Conservation (phyloP, 2,113 vertebrate genomes). For the Grammomys dolichurus region DNA sequence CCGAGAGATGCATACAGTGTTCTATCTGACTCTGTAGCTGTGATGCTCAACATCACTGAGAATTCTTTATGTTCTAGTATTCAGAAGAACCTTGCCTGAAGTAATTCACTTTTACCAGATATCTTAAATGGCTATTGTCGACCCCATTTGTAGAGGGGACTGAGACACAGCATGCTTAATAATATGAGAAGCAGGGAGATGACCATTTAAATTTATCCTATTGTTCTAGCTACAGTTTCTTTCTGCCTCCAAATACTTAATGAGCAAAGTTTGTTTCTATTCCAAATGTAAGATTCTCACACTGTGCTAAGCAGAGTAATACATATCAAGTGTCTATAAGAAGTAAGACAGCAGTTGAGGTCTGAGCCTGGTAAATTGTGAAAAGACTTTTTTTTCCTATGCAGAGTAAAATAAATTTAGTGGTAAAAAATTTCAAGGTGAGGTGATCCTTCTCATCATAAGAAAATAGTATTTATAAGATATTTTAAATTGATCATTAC, state of each 20-base stretch:
- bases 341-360: background rate
- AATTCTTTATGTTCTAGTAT: background rate
- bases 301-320: background rate
- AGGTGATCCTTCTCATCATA: background rate
- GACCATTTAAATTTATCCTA: background rate
- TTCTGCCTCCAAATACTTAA: background rate
- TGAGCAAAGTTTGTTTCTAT: background rate
- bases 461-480: background rate
- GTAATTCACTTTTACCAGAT: background rate
- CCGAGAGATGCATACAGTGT: background rate
- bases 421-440: background rate
- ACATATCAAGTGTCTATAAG: background rate
- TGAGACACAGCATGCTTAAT: background rate
- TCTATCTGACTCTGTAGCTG: background rate
- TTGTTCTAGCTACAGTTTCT: background rate
- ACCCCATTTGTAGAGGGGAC: background rate
- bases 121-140: background rate
- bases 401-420: slow-evolving; percentile 8
- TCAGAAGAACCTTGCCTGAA: background rate
- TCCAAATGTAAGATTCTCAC: background rate
- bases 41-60: background rate
- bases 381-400: background rate
- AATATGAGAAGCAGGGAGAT: background rate
- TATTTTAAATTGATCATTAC: slow-evolving; percentile 14
- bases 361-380: slow-evolving; percentile 6